A percentile compares a stretch with the other conserved stretches of the same genome.
Evolutionary conservation across 1,140 invertebrate species (phyloP).

Genomic region (Babylonia areolata): DNA sequence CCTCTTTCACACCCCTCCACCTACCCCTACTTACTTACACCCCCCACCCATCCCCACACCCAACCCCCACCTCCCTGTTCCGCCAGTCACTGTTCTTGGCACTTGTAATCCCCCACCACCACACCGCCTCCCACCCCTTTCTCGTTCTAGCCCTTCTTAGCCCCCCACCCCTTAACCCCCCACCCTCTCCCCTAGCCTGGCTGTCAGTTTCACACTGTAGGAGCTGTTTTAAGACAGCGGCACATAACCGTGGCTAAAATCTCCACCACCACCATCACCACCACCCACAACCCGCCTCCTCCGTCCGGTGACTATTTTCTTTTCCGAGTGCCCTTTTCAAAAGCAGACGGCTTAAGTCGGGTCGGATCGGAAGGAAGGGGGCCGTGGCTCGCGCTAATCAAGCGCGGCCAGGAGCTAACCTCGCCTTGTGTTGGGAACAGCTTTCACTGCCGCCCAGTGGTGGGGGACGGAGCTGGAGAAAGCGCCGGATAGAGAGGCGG

Average conservation of each 20-base stretch:
- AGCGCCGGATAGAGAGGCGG: not conserved
- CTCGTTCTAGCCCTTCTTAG: not conserved
- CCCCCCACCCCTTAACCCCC: not conserved
- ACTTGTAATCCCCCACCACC: no score
- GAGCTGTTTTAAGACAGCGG: constrained; percentile 16
- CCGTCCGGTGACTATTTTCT: not conserved
- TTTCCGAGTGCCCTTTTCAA: constrained; percentile 29
- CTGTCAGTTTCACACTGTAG: constrained; percentile 11
- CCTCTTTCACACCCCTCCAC: not conserved
- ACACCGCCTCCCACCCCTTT: not conserved
- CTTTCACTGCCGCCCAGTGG: not conserved
- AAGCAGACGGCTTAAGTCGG: constrained; percentile 18
- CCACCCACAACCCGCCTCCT: not conserved
- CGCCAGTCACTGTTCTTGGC: not conserved
- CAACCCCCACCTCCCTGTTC: not conserved
- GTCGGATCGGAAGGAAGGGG: not conserved
- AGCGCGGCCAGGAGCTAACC: not conserved
- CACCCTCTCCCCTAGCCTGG: not conserved
- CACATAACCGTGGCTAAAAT: not conserved
- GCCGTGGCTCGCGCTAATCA: constrained; percentile 6
- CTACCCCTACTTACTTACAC: not conserved
- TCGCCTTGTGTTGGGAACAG: not conserved
- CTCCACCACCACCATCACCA: not conserved
- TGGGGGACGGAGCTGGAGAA: not conserved
- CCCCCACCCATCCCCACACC: not conserved